Evolutionary conservation across 2,113 vertebrate species (phyloP).

Genomic region (Nycticebus coucang): DNA sequence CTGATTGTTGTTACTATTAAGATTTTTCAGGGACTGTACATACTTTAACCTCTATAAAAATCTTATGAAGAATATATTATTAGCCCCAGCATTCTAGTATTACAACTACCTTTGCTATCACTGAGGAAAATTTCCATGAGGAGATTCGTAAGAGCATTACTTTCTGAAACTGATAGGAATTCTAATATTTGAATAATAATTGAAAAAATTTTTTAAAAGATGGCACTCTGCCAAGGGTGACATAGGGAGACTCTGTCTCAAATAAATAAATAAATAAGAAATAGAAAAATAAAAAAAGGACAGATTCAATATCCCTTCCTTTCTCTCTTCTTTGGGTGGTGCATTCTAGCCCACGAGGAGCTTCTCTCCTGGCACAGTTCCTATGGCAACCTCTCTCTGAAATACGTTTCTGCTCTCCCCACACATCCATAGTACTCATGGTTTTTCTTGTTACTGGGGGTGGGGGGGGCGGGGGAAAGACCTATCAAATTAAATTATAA

Average conservation of each 20-base stretch:
- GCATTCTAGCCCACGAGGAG: neutral
- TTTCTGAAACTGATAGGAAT: neutral
- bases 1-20: neutral
- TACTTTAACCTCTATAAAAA: constrained; percentile 35
- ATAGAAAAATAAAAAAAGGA: neutral
- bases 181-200: too few species aligned
- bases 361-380: constrained; percentile 47
- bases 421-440: constrained; percentile 17
- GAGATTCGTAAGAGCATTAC: neutral
- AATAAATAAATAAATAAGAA: too few species aligned
- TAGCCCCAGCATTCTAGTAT: neutral
- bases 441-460: constrained; percentile 31
- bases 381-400: constrained; percentile 63
- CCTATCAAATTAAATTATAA: neutral
- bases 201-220: too few species aligned
- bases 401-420: constrained; percentile 48
- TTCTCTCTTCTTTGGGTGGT: constrained; percentile 3
- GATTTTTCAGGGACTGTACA: neutral
- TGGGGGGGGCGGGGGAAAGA: neutral
- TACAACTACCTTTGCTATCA: neutral
- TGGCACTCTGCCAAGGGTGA: too few species aligned
- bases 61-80: neutral
- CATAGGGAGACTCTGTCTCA: too few species aligned
- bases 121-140: neutral
- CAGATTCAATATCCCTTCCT: constrained; percentile 12